These are phyloP conservation scores for Eupithecia subfuscata DNA, from an alignment of 2,888 invertebrate species.

Conservation along the genomic window DNA sequence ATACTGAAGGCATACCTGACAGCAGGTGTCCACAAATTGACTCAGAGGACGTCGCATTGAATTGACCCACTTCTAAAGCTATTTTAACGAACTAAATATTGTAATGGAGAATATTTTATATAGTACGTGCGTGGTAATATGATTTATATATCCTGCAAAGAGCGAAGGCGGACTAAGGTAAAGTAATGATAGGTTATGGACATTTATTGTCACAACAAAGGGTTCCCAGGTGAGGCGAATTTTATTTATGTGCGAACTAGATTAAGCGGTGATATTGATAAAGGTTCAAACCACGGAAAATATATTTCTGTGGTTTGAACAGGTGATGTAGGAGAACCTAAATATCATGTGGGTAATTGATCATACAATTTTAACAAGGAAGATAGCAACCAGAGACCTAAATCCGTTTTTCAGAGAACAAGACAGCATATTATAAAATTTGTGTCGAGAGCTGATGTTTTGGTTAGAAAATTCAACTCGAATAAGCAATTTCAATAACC, in stretches of 20 bases:
- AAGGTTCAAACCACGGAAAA: not conserved
- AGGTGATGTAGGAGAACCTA: not conserved
- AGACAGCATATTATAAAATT: not conserved
- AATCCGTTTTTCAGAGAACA: not conserved
- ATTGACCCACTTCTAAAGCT: conserved; percentile 24
- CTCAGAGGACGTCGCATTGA: conserved; percentile 20
- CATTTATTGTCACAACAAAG: conserved; percentile 28
- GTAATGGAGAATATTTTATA: conserved; percentile 25
- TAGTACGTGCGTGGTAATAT: conserved; percentile 22
- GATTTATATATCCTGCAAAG: conserved; percentile 29
- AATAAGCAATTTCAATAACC: not conserved
- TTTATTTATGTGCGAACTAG: conserved; percentile 14
- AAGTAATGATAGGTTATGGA: conserved; percentile 36
- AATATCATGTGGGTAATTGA: not conserved
- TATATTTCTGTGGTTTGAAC: not conserved
- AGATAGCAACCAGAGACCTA: not conserved
- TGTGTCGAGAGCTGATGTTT: not conserved
- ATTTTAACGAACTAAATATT: conserved; percentile 33
- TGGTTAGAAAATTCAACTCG: not conserved
- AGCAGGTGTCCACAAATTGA: conserved; percentile 26
- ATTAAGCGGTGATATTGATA: not conserved
- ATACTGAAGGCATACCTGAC: not conserved
- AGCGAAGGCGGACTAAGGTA: not conserved
- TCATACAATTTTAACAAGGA: not conserved
- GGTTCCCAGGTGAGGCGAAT: conserved; percentile 19